Conservation (phyloP, 2,113 vertebrate genomes). For the Scolopax mira region DNA sequence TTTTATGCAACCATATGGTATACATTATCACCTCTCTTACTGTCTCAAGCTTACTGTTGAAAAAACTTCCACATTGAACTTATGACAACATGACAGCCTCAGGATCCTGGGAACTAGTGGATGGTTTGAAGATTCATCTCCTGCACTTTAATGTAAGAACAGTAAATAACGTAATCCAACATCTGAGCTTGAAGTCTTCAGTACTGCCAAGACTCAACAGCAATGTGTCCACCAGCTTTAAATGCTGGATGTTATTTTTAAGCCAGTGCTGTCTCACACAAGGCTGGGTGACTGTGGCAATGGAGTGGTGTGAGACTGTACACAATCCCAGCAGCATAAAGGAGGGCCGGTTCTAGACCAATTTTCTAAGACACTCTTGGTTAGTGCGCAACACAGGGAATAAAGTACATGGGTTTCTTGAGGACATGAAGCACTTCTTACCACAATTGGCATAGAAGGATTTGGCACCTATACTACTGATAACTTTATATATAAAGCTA, state of each 20-base stretch:
- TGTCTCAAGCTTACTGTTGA: background rate
- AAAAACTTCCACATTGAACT: background rate
- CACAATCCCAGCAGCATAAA: background rate
- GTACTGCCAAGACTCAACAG: background rate
- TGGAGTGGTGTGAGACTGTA: no score
- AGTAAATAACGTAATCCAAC: background rate
- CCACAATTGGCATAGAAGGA: background rate
- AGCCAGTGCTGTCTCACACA: background rate
- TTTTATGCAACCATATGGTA: background rate
- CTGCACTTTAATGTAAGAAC: background rate
- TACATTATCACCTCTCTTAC: background rate
- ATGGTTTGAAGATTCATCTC: background rate
- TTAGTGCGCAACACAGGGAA: background rate
- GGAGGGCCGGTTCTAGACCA: background rate
- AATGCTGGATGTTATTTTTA: background rate
- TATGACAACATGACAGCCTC: background rate
- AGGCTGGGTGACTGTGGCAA: accelerated
- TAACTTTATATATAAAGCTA: background rate
- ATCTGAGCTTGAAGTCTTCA: background rate
- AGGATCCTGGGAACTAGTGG: background rate
- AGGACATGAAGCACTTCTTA: background rate
- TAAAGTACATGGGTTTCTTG: background rate
- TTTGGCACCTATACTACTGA: background rate
- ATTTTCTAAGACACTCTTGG: background rate
- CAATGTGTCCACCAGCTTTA: background rate